A percentile compares a stretch with the other conserved stretches of the same genome.
Conservation (phyloP, 2,113 vertebrate genomes). For the Girardinichthys multiradiatus region DNA sequence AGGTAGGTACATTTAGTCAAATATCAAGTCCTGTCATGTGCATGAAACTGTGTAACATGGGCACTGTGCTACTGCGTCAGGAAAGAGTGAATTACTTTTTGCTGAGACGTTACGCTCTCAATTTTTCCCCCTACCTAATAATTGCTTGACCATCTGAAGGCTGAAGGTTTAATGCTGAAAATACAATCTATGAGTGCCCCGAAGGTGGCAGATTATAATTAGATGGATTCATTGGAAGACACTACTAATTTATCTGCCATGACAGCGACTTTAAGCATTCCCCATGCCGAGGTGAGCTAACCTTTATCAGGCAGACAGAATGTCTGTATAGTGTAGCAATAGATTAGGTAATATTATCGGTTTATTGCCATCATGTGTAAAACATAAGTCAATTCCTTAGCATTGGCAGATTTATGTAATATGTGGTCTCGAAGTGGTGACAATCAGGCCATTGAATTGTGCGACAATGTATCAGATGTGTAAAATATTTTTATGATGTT, state of each 20-base stretch:
- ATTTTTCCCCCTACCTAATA: no score
- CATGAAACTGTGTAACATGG: no score
- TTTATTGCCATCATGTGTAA: neutral
- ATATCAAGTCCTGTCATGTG: no score
- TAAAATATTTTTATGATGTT: no score
- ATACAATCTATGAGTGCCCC: neutral
- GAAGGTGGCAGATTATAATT: neutral
- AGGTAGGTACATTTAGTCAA: no score
- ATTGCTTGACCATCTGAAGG: neutral
- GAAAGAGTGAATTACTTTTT: no score
- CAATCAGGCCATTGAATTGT: no score
- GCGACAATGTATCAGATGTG: no score
- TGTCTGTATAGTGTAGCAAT: neutral
- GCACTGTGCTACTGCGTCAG: no score
- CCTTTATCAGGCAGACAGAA: neutral
- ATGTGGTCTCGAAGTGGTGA: neutral
- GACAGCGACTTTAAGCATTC: no score
- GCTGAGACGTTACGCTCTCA: no score
- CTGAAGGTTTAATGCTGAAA: neutral
- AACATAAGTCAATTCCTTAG: neutral
- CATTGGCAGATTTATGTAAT: neutral
- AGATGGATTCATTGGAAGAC: neutral
- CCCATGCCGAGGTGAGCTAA: neutral
- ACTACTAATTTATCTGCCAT: neutral
- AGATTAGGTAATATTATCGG: neutral